Evolutionary conservation across 2,888 invertebrate species (phyloP), one percentile per base, ranked within the genome.

Genomic region (Drosophila siamana): DNA sequence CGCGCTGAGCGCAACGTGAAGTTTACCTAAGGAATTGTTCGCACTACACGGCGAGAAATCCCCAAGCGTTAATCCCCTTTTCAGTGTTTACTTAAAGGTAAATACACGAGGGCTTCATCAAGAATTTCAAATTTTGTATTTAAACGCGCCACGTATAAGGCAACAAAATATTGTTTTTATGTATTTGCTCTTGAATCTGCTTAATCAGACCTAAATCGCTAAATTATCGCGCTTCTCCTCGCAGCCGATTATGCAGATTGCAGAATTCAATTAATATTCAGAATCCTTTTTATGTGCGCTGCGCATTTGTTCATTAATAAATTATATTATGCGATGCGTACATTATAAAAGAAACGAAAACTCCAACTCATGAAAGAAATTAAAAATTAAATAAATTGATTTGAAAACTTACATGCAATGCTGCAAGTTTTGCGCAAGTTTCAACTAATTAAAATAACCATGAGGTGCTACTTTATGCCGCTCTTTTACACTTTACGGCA

Each of bases 11-110:
- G 19, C 19, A n/a, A 4, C 50, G 62, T 16, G 60, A 76, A 78
- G 48, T 78, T 77, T 70, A 38, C 50, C 40, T 30, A 24, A 55
- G 67, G 71, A 74, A 66, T 78, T 65, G 69, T 74, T 54, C 50
- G 28, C 26, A 22, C 15, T 63, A 52, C 74, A 73, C 78, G 60
- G 56, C 11, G 24, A 40, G 28, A 78, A 74, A 48, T 36, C 7
- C 0, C 11, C 1, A 7, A 28, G 46, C 13, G 13, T 13, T 22
- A 24, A 26, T 46, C 5, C 24, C 26, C 13, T 9, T 9, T 41
- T 16, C 19, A 41, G 41, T 9, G 9, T 19, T 41, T 41, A 19
- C 13, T 19, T 9, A 41, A 11, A 41, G 16, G 9, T 19, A 19
- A 41, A 41, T 38, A 13, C 13, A 15, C 36, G 7, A 38, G 33